These are phyloP conservation scores for Cantharis rustica DNA, from an alignment of 2,888 invertebrate species.

Conservation along the genomic window DNA sequence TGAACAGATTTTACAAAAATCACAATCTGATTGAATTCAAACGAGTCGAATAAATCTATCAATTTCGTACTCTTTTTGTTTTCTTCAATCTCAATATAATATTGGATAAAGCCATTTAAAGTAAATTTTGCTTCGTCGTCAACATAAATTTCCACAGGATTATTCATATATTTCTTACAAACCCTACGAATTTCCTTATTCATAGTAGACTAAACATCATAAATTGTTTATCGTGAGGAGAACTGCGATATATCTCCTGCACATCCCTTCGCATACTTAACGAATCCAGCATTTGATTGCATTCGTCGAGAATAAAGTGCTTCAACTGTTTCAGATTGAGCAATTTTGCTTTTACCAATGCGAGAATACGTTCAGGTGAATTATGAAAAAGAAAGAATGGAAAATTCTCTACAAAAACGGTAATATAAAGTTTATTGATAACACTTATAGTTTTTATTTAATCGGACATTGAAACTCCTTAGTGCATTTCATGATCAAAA, in stretches of 20 bases:
- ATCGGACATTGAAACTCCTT: no score
- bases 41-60: slow-evolving; percentile 95
- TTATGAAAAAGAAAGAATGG: no score
- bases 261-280: no score
- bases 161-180: slow-evolving; percentile 99
- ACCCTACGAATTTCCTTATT: slow-evolving; percentile 99
- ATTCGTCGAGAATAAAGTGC: no score
- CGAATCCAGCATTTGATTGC: no score
- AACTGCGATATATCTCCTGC: no score
- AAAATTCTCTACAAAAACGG: no score
- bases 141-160: slow-evolving; percentile 99
- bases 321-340: no score
- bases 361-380: slow-evolving; percentile 97
- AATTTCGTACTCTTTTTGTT: slow-evolving; percentile 99
- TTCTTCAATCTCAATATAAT: slow-evolving; percentile 98
- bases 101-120: slow-evolving; percentile 96
- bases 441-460: no score
- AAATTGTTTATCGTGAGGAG: slow-evolving; percentile 99
- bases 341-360: slow-evolving; percentile 89
- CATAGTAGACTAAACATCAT: slow-evolving; percentile 99
- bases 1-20: slow-evolving; percentile 99
- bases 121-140: slow-evolving; percentile 99
- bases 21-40: slow-evolving; percentile 99
- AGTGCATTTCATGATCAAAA: no score
- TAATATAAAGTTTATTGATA: no score